Evolutionary conservation across 2,797 vertebrate species (phyloP).

Genomic region (Tauraco hartlaubi): DNA sequence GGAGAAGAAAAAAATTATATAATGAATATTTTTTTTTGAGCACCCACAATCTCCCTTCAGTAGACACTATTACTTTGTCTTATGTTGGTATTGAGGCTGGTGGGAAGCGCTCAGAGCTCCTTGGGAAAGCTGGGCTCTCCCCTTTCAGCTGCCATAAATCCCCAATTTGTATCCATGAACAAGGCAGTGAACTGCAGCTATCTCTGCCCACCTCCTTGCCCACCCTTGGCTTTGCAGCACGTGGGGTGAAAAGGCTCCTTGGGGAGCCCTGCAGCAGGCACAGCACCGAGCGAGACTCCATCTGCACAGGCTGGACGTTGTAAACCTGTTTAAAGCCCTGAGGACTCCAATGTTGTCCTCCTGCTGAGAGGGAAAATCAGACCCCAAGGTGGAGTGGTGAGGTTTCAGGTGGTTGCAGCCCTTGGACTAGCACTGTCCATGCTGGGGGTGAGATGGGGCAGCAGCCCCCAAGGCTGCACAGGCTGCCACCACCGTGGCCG

Average conservation of each 20-base stretch:
- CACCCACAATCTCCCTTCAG: background rate
- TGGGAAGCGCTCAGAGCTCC: background rate
- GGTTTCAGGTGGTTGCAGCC: background rate
- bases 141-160: background rate
- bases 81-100: background rate
- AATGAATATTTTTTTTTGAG: background rate
- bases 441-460: too few species aligned
- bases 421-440: rapidly evolving
- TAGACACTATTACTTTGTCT: background rate
- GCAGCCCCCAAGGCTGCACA: background rate
- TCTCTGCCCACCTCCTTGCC: background rate
- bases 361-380: background rate
- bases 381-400: too few species aligned
- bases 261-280: background rate
- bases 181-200: background rate
- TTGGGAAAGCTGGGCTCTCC: background rate
- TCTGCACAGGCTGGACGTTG: background rate
- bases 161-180: background rate
- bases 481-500: background rate
- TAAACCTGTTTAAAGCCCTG: background rate
- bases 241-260: background rate
- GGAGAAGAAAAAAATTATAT: background rate
- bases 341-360: background rate
- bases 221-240: background rate
- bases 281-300: rapidly evolving